Base-by-base conservation (phyloP, 2,888 invertebrate genomes). In the Phengaris alcon region DNA sequence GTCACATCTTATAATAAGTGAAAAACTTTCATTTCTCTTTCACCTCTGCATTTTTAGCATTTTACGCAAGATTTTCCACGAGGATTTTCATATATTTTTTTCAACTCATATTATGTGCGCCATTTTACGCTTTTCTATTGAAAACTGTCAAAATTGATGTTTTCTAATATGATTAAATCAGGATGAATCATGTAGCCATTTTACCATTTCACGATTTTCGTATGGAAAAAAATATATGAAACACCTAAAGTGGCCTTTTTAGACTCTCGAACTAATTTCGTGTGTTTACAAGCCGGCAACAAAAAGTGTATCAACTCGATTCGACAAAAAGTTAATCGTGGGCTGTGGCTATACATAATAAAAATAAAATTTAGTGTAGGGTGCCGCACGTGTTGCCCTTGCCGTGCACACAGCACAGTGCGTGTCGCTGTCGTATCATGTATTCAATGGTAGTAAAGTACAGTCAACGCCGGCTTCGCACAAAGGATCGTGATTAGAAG, bases 321-420 rank as follows among this genome's bases (percentile, higher is more conserved):
- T 48, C 48, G 48, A 6, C 48, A 48, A 48, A 48, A 48, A 48
- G 48, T 48, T 48, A 48, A 48, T 48, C 48, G 48, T 48, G 48
- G 48, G 4, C 48, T 48, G 48, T 48, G 48, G 48, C 48, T 48
- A 55, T n/a, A 55, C 54, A 12, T n/a, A 6, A n/a, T 55, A n/a
- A 5, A 57, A 7, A n/a, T 15, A 7, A 57, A 57, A 57, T 57
- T 57, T 57, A n/a, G 57, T 64, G 35, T 64, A 64, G 64, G 35
- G 64, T 64, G 64, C 64, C 35, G 64, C 64, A 64, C 64, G 64
- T 64, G 64, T 64, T 64, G 64, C 35, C 64, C 64, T 64, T 64
- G 64, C 35, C 12, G 64, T 12, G 12, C 64, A 44, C 35, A 64
- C 35, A 35, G 64, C 64, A 44, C 35, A 64, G 64, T 64, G 64